Base-by-base conservation (phyloP, 2,113 vertebrate species). In the Isurus oxyrinchus region DNA sequence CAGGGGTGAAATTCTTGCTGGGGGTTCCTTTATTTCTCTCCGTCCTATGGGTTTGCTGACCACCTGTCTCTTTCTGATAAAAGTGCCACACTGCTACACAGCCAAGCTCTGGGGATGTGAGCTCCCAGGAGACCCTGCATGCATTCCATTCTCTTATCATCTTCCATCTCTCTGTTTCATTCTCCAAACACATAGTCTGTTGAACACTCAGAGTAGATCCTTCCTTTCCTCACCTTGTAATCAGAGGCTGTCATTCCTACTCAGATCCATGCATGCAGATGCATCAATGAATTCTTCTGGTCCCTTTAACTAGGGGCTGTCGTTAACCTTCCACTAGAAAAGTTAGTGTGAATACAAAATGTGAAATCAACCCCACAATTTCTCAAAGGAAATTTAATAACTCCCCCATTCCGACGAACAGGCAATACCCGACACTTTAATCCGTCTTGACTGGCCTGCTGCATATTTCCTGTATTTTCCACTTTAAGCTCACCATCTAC, bases 201-300 rank as follows among this genome's bases (percentile, higher is more conserved):
- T 61, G 91, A 94, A 94, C 91, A 44, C 27, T 66, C 61, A 8
- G 31, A 44, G 27, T 31, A 55, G 87, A 13, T 53, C 61, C 57
- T 95, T 25, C n/a, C 93, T 95, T 95, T 95, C 93, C 63, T 95
- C 93, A 95, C 93, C 63, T 95, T 67, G 10, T 67, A 95, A 95
- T 95, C 93, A 95, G 61, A 66, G n/a, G 40, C 93, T 95, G 93
- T 44, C 40, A 67, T 91, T 59, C 3, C 27, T 59, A 91, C 55
- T 91, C 55, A 35, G 31, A 59, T 57, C 53, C 13, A 23, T 59
- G 87, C 25, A 88, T 5, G 7, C 44, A 91, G 55, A 59, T 27
- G 35, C 25, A 35, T 59, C 31, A n/a, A 13, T 59, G 13, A 57
- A 31, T 59, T 55, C 87, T 90, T 90, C 25, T 0, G 27, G 53